Percentiles rank a stretch among this genome's conserved stretches.
These are phyloP conservation scores for human (Homo sapiens) DNA, from an alignment of 2,113 vertebrate genomes.

Conservation along the genomic window GRCh38 chr12:31014501-31015000, in stretches of 20 bases:
- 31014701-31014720: not conserved
- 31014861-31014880: not conserved
- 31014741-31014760: not conserved
- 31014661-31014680: not conserved
- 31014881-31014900: not conserved
- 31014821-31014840: not conserved
- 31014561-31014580: not conserved
- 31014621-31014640: not conserved
- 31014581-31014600: not conserved
- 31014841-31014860: not conserved
- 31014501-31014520: not conserved
- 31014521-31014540: not conserved
- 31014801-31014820: not conserved
- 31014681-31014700: not conserved
- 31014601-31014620: not conserved
- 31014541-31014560: not conserved
- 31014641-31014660: not conserved
- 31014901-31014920: not conserved
- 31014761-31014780: not conserved
- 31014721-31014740: not conserved
- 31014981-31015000: not conserved
- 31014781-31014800: not conserved
- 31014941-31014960: not conserved
- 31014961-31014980: not conserved
- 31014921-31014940: not conserved